Conservation (phyloP, 2,888 invertebrate species). For the Cactoblastis cactorum region DNA sequence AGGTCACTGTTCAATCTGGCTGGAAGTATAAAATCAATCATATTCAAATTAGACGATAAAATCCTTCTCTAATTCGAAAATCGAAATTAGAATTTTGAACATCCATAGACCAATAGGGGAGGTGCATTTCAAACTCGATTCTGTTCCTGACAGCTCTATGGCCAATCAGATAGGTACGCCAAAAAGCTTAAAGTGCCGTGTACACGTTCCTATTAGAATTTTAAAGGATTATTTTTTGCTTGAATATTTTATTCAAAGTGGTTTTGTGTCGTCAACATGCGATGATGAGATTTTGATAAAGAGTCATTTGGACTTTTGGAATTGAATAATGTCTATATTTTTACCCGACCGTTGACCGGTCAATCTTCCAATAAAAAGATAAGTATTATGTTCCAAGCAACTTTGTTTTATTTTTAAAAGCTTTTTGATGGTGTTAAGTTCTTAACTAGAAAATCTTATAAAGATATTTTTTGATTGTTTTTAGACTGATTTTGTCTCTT, state of each 20-base stretch:
- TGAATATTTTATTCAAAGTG: conserved; percentile 29
- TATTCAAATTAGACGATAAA: conserved; percentile 43
- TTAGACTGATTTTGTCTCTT: too few species aligned
- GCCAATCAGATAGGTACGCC: conserved; percentile 65
- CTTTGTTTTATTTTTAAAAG: too few species aligned
- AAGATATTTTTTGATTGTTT: too few species aligned
- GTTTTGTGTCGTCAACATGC: conserved; percentile 14
- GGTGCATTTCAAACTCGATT: conserved; percentile 64
- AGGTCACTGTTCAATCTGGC: conserved; percentile 20
- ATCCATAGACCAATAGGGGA: conserved; percentile 52
- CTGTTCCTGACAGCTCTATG: conserved; percentile 69
- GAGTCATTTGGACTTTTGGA: conserved; percentile 6
- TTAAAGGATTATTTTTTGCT: conserved; percentile 44
- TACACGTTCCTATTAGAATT: conserved; percentile 58
- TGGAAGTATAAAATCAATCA: conserved; percentile 44
- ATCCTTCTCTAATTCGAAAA: conserved; percentile 35
- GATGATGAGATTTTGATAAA: conserved; percentile 12
- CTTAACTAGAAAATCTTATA: too few species aligned
- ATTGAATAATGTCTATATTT: too few species aligned
- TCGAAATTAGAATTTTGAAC: conserved; percentile 51
- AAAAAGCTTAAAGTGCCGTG: conserved; percentile 56
- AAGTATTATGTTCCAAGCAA: too few species aligned
- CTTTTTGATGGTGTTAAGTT: too few species aligned
- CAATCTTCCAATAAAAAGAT: too few species aligned
- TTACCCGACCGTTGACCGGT: too few species aligned